phyloP scores from a whole-genome alignment of 2,888 invertebrate genomes.

The Cenopis cana region DNA sequence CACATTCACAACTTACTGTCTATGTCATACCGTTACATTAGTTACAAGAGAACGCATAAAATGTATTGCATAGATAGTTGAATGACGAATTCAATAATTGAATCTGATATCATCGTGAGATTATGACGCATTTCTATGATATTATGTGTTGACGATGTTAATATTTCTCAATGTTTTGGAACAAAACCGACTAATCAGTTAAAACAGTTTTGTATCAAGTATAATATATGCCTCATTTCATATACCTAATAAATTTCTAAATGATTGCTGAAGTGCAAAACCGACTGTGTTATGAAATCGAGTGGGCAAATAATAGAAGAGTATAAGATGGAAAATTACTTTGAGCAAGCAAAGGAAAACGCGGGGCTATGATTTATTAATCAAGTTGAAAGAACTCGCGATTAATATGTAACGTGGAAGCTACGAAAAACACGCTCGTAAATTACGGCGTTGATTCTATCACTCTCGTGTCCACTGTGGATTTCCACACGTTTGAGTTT shows the following conservation, averaged over 20 bases:
- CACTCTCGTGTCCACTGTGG: neutral
- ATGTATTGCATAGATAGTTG: neutral
- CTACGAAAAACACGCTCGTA: constrained; percentile 4
- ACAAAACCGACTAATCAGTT: neutral
- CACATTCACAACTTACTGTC: neutral
- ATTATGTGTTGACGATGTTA: neutral
- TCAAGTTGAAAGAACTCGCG: constrained; percentile 3
- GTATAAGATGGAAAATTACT: neutral
- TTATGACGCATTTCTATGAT: constrained; percentile 18
- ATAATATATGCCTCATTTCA: too few species aligned
- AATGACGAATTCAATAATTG: neutral
- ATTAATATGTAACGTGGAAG: neutral
- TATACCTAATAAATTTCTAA: too few species aligned
- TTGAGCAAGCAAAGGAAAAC: neutral
- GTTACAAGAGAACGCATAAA: neutral
- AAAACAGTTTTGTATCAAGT: too few species aligned
- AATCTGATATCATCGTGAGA: constrained; percentile 16
- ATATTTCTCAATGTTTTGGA: neutral
- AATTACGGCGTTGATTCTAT: neutral
- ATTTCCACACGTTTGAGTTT: neutral
- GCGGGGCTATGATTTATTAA: constrained; percentile 2
- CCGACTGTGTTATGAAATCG: neutral
- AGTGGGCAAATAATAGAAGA: neutral
- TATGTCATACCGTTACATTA: neutral
- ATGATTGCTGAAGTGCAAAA: neutral